Base-by-base conservation (phyloP, 2,888 invertebrate genomes). In the Disparrhopalites patrizii region DNA sequence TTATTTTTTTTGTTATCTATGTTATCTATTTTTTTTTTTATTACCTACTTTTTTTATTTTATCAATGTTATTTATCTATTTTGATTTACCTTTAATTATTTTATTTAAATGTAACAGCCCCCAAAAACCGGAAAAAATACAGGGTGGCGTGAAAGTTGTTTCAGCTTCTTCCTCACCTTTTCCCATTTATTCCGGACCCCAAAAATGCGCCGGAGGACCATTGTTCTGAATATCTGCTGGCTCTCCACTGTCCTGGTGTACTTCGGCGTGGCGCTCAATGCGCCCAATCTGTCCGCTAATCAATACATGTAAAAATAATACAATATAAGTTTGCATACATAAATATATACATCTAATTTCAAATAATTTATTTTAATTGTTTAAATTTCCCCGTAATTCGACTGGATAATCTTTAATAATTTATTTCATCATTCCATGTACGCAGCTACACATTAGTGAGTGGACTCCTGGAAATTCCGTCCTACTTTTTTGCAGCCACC, bases 401-500 rank as follows among this genome's bases (percentile, higher is more conserved):
- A 25, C 20, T 30, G 18, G 8, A 25, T 51, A 36, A 38, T 58
- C 36, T 20, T 36, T 28, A 36, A 30, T 10, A 15, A 31, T 36
- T 20, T 30, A 40, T 31, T 28, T 23, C 18, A 23, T 13, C 27
- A 47, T 10, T 55, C 27, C 58, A 40, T 54, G 15, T 36, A 10
- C 15, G 5, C 50, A 72, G 72, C 8, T 70, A 72, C 64, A 70
- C 66, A 4, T 57, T 71, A 18, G 63, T 73, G 28, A 65, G 70
- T 33, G 73, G 73, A 20, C 61, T 71, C 8, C 47, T 73, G 31
- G 73, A 73, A 66, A 67, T 73, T 10, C 73, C 73, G 52, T 70
- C 73, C 7, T 73, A 73, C 58, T 68, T 73, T 23, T 67, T 73
- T 61, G 70, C 68, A 1, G 68, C 70, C 0, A 70, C 73, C 5